Evolutionary conservation across 2,113 vertebrate genomes (phyloP), one percentile per base, ranked within the genome.

Genomic region (Stegastes partitus): DNA sequence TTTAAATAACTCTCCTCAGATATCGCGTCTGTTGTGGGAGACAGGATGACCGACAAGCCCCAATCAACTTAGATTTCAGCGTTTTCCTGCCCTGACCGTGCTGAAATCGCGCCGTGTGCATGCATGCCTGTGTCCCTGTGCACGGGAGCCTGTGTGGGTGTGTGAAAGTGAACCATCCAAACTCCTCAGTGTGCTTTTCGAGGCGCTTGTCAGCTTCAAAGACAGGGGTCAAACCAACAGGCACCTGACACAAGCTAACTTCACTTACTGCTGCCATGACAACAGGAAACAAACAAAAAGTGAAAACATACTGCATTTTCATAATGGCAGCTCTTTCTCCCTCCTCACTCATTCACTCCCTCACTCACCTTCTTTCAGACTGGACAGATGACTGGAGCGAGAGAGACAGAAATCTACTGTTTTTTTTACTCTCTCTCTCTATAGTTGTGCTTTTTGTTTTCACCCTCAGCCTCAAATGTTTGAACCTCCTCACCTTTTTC

Each of bases 271-370:
- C 72, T 88, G 70, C 88, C 89, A 90, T 91, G 88, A 90, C 89
- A 83, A 92, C 90, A 37, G 47, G 75, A 90, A 87, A 84, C 81
- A 91, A 90, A 91, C 75, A 89, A 55, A 88, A 84, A 84, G 49
- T 6, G 19, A 85, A 91, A 79, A 82, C 65, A 56, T 74, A 21
- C 68, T 62, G 68, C 34, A 81, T 83, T 81, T 84, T 73, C 62
- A 82, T 83, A 84, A 83, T 83, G 79, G 68, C 56, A 57, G 25
- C 70, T 84, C 66, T 23, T 59, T 23, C 47, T 49, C 75, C 68
- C 77, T 64, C 62, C 55, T 39, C 23, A 9, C 51, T 23, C 51
- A n/a, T n/a, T n/a, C n/a, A n/a, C n/a, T n/a, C 5, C 26, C 26
- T 37, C 63, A 18, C 31, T 59, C 56, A 23, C 56, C 37, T 22